phyloP scores from a whole-genome alignment of 2,888 invertebrate genomes.

The Netelia virgata region DNA sequence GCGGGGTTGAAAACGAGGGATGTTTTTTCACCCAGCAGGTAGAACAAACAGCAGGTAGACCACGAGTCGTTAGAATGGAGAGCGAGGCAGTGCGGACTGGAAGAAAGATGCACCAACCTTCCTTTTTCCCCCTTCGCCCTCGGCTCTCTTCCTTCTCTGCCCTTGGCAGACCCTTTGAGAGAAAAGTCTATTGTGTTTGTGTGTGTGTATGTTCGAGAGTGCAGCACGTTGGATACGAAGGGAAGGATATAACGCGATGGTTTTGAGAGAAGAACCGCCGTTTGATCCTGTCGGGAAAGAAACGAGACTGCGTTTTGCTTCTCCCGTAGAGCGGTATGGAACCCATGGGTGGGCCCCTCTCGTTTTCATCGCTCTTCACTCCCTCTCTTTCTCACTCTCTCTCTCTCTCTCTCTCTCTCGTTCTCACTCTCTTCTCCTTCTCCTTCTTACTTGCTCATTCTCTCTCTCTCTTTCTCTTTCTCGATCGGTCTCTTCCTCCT shows the following conservation, averaged over 20 bases:
- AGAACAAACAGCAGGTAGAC: constrained; percentile 57
- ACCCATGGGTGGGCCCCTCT: constrained; percentile 58
- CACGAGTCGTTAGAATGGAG: constrained; percentile 37
- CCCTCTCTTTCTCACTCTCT: background rate
- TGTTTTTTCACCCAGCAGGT: constrained; percentile 43
- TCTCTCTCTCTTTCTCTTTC: constrained; percentile 21
- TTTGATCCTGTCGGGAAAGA: constrained; percentile 16
- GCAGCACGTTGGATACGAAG: background rate
- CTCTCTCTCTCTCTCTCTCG: background rate
- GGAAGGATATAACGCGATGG: background rate
- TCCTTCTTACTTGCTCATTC: constrained; percentile 7
- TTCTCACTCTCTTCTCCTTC: constrained; percentile 18
- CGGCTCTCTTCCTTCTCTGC: background rate
- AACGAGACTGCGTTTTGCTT: constrained; percentile 16
- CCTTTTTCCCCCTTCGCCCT: background rate
- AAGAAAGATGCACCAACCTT: background rate
- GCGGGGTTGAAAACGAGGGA: background rate
- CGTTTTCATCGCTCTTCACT: constrained; percentile 30
- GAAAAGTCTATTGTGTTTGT: background rate
- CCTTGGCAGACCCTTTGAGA: background rate
- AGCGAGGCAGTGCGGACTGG: constrained; percentile 41
- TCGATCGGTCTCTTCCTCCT: background rate
- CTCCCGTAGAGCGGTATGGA: background rate
- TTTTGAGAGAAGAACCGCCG: constrained; percentile 24
- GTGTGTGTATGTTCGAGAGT: background rate